Conservation (phyloP, 2,888 invertebrate genomes). For the Cyclophora albipunctata region DNA sequence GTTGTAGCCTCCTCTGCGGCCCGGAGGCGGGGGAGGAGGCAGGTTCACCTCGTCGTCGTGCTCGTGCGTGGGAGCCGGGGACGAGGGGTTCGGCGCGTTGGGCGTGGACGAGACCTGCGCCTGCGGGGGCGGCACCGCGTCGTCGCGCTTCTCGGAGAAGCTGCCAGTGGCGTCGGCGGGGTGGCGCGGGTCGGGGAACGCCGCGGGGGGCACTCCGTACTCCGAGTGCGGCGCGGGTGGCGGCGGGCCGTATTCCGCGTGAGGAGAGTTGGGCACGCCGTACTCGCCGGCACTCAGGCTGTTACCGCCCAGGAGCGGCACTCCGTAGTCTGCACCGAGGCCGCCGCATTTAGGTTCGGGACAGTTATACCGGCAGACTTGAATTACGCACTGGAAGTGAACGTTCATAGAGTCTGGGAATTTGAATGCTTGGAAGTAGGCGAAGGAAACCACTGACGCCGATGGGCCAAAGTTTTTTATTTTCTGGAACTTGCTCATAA, state of each 20-base stretch:
- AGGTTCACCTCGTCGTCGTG: constrained; percentile 79
- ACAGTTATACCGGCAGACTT: constrained; percentile 94
- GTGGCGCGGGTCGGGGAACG: constrained; percentile 90
- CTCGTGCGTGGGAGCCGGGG: constrained; percentile 74
- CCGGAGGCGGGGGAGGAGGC: constrained; percentile 90
- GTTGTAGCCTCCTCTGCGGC: constrained; percentile 84
- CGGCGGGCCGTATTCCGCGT: constrained; percentile 83
- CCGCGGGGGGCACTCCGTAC: constrained; percentile 85
- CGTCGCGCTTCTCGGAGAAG: constrained; percentile 87
- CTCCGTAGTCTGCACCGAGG: constrained; percentile 80
- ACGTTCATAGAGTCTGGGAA: constrained; percentile 98
- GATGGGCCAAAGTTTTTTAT: constrained; percentile 96
- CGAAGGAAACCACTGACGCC: constrained; percentile 94
- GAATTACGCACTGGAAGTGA: constrained; percentile 97
- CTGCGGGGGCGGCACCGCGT: constrained; percentile 87
- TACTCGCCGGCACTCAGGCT: constrained; percentile 79
- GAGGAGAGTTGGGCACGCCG: constrained; percentile 70
- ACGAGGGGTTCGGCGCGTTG: constrained; percentile 72
- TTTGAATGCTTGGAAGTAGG: constrained; percentile 97
- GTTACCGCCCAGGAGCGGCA: constrained; percentile 78
- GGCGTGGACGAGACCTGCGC: constrained; percentile 86
- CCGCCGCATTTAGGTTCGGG: constrained; percentile 93
- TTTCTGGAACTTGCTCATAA: constrained; percentile 96
- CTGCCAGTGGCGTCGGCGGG: constrained; percentile 89
- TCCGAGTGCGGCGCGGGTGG: constrained; percentile 79